Percentiles rank a stretch among this genome's conserved stretches.
phyloP scores from a whole-genome alignment of 2,113 vertebrate species.

The Cairina moschata region DNA sequence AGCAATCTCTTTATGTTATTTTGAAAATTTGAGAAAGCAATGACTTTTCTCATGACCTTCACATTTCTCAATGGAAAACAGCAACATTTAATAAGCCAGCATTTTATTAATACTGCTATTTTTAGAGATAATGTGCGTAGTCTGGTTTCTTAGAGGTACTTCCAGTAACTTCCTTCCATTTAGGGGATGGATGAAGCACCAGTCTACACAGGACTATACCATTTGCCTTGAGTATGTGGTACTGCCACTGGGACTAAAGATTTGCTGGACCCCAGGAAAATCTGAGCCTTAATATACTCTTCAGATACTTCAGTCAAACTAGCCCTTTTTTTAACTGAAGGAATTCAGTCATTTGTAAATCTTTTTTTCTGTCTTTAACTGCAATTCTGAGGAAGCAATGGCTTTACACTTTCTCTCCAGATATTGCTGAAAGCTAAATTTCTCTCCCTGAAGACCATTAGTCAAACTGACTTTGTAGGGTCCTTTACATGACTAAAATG shows the following conservation, averaged over 20 bases:
- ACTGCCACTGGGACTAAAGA: neutral
- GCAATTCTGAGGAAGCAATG: conserved; percentile 45
- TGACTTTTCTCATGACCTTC: neutral
- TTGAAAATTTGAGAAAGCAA: conserved; percentile 11
- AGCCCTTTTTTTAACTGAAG: conserved; percentile 3
- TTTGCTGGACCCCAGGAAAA: conserved; percentile 12
- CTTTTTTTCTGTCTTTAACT: conserved; percentile 34
- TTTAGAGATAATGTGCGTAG: neutral
- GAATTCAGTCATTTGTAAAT: conserved; percentile 51
- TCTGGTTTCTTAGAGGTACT: neutral
- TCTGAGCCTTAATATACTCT: conserved; percentile 38
- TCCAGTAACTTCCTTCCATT: neutral
- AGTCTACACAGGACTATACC: neutral
- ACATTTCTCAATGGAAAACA: neutral
- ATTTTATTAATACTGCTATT: neutral
- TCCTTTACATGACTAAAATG: conserved; percentile 47
- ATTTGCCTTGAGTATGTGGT: neutral
- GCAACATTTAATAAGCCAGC: neutral
- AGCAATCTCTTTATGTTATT: neutral
- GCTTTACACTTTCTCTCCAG: conserved; percentile 25
- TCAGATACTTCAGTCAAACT: conserved; percentile 19
- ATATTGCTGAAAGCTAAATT: conserved; percentile 54
- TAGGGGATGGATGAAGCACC: neutral
- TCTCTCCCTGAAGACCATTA: conserved; percentile 48
- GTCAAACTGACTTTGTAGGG: conserved; percentile 37